Evolutionary conservation across 1,140 invertebrate genomes (phyloP).

Genomic region (Adoxophyes honmai): DNA sequence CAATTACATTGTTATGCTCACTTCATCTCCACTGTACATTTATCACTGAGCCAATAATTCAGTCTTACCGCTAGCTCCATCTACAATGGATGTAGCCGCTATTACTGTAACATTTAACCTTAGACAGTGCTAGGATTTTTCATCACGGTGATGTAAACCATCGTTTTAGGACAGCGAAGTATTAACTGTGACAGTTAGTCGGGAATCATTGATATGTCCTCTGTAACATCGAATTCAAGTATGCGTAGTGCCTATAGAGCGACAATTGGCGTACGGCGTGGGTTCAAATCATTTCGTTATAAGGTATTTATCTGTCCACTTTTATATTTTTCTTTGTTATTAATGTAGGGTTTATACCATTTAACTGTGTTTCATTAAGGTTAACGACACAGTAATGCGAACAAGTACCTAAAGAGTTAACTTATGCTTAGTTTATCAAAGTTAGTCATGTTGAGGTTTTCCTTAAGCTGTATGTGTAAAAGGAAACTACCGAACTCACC

Average conservation of each 20-base stretch:
- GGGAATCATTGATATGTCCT: slow-evolving; percentile 62
- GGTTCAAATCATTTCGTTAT: slow-evolving; percentile 70
- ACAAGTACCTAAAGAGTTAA: too few species aligned
- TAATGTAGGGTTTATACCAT: too few species aligned
- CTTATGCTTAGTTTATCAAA: too few species aligned
- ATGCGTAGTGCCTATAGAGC: slow-evolving; percentile 67
- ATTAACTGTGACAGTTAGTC: slow-evolving; percentile 17
- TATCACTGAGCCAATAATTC: slow-evolving; percentile 59
- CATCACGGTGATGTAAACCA: slow-evolving; percentile 51
- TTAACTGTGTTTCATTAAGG: too few species aligned
- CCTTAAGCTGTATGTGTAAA: too few species aligned
- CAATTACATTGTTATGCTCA: slow-evolving; percentile 75
- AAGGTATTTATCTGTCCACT: slow-evolving; percentile 52
- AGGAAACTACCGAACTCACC: too few species aligned
- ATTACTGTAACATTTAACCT: slow-evolving; percentile 27
- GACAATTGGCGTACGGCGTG: slow-evolving; percentile 65
- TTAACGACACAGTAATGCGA: too few species aligned
- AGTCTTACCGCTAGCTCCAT: slow-evolving; percentile 61
- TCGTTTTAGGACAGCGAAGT: slow-evolving; percentile 24
- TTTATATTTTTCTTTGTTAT: slow-evolving; percentile 18
- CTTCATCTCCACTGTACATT: slow-evolving; percentile 61
- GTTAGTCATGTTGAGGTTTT: too few species aligned
- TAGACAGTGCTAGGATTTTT: slow-evolving; percentile 17
- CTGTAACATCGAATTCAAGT: slow-evolving; percentile 68
- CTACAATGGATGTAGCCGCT: slow-evolving; percentile 59